These are phyloP conservation scores for Eretmodus cyanostictus DNA, from an alignment of 2,113 vertebrate genomes.

Conservation along the genomic window DNA sequence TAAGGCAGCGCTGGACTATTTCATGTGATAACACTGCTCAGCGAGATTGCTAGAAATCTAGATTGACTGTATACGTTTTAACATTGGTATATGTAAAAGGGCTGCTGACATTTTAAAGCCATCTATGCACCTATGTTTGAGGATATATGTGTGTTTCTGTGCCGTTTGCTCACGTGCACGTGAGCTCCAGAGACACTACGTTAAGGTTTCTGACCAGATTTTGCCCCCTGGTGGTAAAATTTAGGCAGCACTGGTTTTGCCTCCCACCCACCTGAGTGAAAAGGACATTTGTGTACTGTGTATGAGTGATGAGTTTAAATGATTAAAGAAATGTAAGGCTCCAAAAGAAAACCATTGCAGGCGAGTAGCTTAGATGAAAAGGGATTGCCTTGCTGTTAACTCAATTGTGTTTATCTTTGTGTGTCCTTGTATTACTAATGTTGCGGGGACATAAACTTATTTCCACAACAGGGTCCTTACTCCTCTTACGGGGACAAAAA, in stretches of 20 bases:
- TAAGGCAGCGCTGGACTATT: not conserved
- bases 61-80: not conserved
- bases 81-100: not conserved
- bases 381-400: not conserved
- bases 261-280: not conserved
- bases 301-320: not conserved
- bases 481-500: not conserved
- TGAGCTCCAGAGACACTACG: not conserved
- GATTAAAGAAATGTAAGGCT: not conserved
- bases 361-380: not conserved
- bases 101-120: not conserved
- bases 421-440: not conserved
- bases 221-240: conserved; percentile 73
- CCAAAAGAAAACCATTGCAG: not conserved
- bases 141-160: not conserved
- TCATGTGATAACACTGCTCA: not conserved
- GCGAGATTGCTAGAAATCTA: not conserved
- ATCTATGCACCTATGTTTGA: not conserved
- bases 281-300: not conserved
- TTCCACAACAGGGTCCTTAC: not conserved
- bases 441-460: not conserved
- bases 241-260: conserved; percentile 16
- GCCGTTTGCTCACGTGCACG: not conserved
- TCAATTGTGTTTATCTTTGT: not conserved
- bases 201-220: conserved; percentile 61